Percentiles rank a stretch among this genome's conserved stretches.
Conservation (phyloP, 2,888 invertebrate genomes). For the Cryptocephalus moraei region DNA sequence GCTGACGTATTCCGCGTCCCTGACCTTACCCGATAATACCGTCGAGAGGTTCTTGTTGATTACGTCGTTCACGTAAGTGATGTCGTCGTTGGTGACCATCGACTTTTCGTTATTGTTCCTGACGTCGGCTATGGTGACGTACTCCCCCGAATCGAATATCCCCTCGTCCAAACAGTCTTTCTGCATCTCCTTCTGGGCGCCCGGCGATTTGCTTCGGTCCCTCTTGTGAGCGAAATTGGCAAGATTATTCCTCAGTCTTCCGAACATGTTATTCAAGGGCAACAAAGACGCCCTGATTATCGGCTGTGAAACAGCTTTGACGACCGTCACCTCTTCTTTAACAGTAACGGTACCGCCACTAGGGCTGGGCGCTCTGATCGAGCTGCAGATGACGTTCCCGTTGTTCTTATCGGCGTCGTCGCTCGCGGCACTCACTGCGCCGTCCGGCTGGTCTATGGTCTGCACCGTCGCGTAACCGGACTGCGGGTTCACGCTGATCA, state of each 20-base stretch:
- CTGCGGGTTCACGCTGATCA: conserved; percentile 32
- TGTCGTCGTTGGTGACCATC: conserved; percentile 20
- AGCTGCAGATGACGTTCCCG: conserved; percentile 8
- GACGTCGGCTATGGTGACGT: conserved; percentile 77
- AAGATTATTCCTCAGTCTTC: conserved; percentile 48
- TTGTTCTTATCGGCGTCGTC: conserved; percentile 5
- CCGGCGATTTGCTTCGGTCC: conserved; percentile 44
- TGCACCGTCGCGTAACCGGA: conserved; percentile 36
- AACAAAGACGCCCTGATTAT: conserved; percentile 41
- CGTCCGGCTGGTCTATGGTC: conserved; percentile 21
- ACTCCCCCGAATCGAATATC: conserved; percentile 58
- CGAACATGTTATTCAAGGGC: conserved; percentile 64
- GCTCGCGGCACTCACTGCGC: conserved; percentile 1
- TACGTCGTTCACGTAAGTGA: conserved; percentile 57
- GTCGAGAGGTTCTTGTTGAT: conserved; percentile 53
- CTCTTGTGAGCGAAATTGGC: conserved; percentile 26
- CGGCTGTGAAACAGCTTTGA: conserved; percentile 23
- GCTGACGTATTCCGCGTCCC: conserved; percentile 69
- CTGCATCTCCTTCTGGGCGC: conserved; percentile 31
- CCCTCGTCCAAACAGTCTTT: conserved; percentile 8
- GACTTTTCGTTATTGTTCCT: conserved; percentile 64
- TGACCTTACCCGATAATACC: conserved; percentile 48
- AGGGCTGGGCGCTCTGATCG: conserved; percentile 31
- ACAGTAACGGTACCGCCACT: conserved; percentile 32
- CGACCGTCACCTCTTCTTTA: conserved; percentile 16